Evolutionary conservation across 2,797 vertebrate genomes (phyloP), one percentile per base, ranked within the genome.

Genomic region (Petrocephalus sullivani): DNA sequence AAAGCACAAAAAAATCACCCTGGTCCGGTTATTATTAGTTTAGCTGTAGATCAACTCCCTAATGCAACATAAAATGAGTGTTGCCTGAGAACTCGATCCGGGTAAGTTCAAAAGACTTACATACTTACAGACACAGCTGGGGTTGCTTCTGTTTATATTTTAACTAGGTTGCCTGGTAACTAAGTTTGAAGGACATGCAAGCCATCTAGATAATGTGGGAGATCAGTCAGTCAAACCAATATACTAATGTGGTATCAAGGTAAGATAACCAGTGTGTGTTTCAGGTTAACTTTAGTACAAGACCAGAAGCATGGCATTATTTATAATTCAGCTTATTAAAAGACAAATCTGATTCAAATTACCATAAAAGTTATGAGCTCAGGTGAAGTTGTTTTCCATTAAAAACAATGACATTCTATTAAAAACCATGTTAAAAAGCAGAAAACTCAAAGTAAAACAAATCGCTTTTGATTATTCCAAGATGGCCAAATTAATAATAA

Each of bases 141-240:
- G 75, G 75, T 81, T 81, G 64, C 75, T 49, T n/a, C 37, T 81
- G 75, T 81, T 81, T 81, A 49, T 81, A 49, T 81, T 81, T 81
- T 49, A 81, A 41, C 75, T n/a, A 46, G 75, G 75, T 81, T 81
- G 75, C 75, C 19, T 49, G 75, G 75, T 81, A 49, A 81, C 75
- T 49, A 81, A 49, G 41, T 49, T 81, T 46, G 37, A 81, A 49
- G 19, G 75, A 81, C 3, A 81, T 81, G 75, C 41, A 21, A 81
- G 75, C 75, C 75, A 81, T 49, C 75, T 49, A 49, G 75, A 49
- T 81, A 9, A 81, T 81, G 75, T 81, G 75, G 1, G 41, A 49
- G 16, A 81, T 81, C 2, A 6, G 37, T 16, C 21, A 49, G 75
- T 49, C 7, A 60, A 60, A 60, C n/a, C 6, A 60, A 60, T 60